Evolutionary conservation across 2,797 vertebrate species (phyloP).

Genomic region (Karalla daura): DNA sequence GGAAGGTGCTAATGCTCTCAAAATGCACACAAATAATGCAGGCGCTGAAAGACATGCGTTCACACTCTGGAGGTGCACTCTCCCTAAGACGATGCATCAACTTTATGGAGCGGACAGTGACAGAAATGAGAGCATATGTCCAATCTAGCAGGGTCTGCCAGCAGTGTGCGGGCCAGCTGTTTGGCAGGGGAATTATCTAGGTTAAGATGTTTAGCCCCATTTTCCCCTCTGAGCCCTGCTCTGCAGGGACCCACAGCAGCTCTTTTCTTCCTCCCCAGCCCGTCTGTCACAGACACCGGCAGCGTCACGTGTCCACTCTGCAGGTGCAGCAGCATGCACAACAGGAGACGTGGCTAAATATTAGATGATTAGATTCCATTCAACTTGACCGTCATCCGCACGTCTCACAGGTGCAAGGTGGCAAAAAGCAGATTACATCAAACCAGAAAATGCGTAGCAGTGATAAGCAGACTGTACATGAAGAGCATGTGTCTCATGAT

Average conservation of each 20-base stretch:
- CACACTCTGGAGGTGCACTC: not conserved
- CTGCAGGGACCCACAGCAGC: conserved; percentile 33
- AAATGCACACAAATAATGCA: conserved; percentile 2
- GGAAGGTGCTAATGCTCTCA: not conserved
- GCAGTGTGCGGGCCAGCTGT: conserved; percentile 62
- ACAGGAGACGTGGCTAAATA: conserved; percentile 1
- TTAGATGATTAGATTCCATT: no score
- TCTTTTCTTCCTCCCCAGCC: conserved; percentile 38
- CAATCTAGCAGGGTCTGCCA: conserved; percentile 47
- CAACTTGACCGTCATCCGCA: no score
- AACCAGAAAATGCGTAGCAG: no score
- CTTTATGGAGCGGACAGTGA: conserved; percentile 45
- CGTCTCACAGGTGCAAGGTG: no score
- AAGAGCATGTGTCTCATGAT: no score
- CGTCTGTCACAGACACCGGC: conserved; percentile 30
- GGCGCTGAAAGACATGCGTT: not conserved
- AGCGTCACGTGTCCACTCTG: conserved; percentile 7
- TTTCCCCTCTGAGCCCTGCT: conserved; percentile 46
- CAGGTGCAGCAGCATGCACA: conserved; percentile 9
- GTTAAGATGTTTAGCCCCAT: conserved; percentile 67
- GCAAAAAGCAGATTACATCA: no score
- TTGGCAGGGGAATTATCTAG: conserved; percentile 60
- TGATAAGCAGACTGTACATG: no score
- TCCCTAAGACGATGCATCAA: conserved; percentile 28
- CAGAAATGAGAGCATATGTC: conserved; percentile 60